Conservation (phyloP, 2,797 vertebrate genomes). For the Cottoperca gobio region DNA sequence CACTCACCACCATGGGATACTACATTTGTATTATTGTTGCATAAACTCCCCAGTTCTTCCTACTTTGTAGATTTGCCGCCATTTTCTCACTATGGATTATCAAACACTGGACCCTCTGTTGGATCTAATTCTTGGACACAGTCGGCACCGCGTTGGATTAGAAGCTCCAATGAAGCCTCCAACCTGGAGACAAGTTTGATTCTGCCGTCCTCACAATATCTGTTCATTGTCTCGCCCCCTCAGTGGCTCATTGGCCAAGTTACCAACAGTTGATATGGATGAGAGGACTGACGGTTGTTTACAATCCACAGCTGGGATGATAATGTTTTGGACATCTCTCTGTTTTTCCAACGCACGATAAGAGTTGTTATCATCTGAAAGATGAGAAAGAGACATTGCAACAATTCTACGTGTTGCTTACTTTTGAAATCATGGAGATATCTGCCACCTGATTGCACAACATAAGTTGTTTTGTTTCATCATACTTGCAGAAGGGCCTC, state of each 20-base stretch:
- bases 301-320: conserved; percentile 41
- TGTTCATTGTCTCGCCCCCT: not conserved
- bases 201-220: not conserved
- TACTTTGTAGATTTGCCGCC: conserved; percentile 17
- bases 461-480: conserved; percentile 26
- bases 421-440: conserved; percentile 59
- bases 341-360: conserved; percentile 37
- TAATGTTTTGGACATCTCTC: conserved; percentile 22
- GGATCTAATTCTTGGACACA: conserved; percentile 25
- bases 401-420: conserved; percentile 10
- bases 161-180: conserved; percentile 6
- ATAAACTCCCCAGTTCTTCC: conserved; percentile 7
- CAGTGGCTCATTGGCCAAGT: conserved; percentile 22
- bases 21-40: conserved; percentile 1
- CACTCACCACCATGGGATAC: conserved; percentile 5
- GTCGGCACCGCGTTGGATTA: conserved; percentile 6
- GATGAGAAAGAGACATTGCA: conserved; percentile 61
- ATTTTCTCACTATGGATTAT: conserved; percentile 44
- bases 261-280: conserved; percentile 63
- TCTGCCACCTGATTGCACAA: conserved; percentile 36
- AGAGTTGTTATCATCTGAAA: conserved; percentile 28
- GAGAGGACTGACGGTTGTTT: conserved; percentile 50
- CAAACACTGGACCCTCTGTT: not conserved
- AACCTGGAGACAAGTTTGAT: conserved; percentile 30
- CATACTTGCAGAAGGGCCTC: conserved; percentile 6